These are phyloP conservation scores for Lycodopsis pacificus DNA, from an alignment of 2,797 vertebrate species.

Conservation along the genomic window DNA sequence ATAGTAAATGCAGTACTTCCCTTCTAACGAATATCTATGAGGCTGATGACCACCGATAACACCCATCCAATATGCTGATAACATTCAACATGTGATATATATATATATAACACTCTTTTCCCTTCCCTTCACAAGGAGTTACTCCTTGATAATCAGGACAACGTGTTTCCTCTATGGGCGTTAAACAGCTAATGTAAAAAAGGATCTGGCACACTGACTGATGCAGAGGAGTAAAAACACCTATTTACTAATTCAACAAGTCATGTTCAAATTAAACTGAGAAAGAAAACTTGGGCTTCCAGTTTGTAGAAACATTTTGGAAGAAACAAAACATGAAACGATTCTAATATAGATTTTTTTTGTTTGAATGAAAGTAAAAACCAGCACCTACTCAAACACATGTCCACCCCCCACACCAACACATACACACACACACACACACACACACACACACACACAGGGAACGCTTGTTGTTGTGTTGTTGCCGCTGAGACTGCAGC, in stretches of 20 bases:
- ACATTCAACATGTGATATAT: too few relatives aligned
- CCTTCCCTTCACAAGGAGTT: background rate
- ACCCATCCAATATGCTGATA: too few relatives aligned
- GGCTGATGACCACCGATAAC: too few relatives aligned
- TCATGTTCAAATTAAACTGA: background rate
- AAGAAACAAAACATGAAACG: background rate
- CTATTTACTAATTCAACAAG: too few relatives aligned
- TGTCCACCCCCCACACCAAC: background rate
- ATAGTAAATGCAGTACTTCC: too few relatives aligned
- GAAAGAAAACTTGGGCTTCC: background rate
- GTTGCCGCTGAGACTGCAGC: constrained; percentile 72
- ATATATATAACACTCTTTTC: background rate
- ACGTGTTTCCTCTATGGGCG: background rate
- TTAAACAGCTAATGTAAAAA: background rate
- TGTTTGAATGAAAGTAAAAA: constrained; percentile 7
- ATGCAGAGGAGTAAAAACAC: background rate
- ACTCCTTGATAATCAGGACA: background rate
- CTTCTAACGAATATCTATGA: too few relatives aligned
- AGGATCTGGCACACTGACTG: background rate
- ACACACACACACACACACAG: constrained; percentile 14
- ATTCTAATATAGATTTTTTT: background rate
- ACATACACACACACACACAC: background rate
- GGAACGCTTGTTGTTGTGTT: constrained; percentile 41
- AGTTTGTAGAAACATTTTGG: background rate
- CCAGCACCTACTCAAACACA: constrained; percentile 2